Evolutionary conservation across 1,140 invertebrate species (phyloP).

Genomic region (Aphis gossypii): DNA sequence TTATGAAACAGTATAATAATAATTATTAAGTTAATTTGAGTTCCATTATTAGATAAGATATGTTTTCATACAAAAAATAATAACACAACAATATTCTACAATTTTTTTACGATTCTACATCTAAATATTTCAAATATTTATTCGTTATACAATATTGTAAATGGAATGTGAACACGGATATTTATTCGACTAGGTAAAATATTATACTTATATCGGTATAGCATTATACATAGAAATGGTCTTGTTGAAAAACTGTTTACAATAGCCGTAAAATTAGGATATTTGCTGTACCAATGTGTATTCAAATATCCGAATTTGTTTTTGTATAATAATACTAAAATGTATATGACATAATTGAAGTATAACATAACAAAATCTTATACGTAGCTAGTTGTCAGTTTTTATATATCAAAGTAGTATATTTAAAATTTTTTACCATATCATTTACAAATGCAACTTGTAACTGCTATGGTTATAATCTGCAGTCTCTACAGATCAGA

Average conservation of each 20-base stretch:
- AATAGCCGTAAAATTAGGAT: conserved; percentile 38
- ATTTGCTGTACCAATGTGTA: background rate
- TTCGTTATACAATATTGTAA: background rate
- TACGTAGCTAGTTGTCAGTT: background rate
- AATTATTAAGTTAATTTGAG: background rate
- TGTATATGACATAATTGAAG: too few relatives aligned
- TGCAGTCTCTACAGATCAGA: background rate
- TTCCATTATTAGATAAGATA: background rate
- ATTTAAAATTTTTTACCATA: background rate
- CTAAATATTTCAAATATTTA: background rate
- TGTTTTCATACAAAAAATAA: background rate
- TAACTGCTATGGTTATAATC: background rate
- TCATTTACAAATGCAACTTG: background rate
- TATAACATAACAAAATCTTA: background rate
- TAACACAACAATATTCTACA: background rate
- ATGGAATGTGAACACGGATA: background rate
- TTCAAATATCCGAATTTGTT: background rate
- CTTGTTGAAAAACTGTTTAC: background rate
- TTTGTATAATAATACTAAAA: background rate
- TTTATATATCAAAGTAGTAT: background rate
- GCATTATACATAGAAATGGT: background rate
- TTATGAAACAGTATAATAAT: too few relatives aligned
- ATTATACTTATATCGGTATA: background rate
- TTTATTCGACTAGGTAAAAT: background rate
- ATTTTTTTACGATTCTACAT: background rate